Base-by-base conservation (phyloP, 1,140 invertebrate genomes). In the Penaeus indicus region DNA sequence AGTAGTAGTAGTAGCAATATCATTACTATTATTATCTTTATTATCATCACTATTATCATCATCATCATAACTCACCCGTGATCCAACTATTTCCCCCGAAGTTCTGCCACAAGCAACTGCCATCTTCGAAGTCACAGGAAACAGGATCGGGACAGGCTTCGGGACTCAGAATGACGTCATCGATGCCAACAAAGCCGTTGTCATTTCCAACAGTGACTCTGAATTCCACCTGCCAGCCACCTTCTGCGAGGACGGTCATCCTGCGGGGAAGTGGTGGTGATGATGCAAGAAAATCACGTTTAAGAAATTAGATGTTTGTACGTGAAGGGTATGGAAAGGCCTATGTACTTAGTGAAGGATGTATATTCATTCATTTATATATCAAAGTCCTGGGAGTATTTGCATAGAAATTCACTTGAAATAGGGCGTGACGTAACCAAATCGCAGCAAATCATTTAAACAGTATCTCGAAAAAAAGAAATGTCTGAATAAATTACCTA, bases 111-210 rank as follows among this genome's bases (percentile, higher is more conserved):
- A 90, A 80, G 42, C 89, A 90, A 42, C n/a, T 80, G 21, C 62
- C 64, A 21, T 54, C 83, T 32, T 90, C 89, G 60, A 90, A 90
- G 83, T 90, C 89, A 78, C 89, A 90, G 21, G 81, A 84, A 2
- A 86, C 81, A 1, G 82, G 85, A 82, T 42, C 47, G n/a, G 77
- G 84, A 62, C 89, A 90, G 16, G 82, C 77, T 0, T 42, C 69
- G 63, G 63, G 75, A 22, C 25, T 67, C 81, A 90, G 3, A 63
- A 64, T 81, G 21, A 88, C 32, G 75, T 90, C 89, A 80, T 90
- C 89, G 21, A 90, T 54, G 0, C 47, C 89, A 27, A 90, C 61
- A 79, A 88, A 79, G 38, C 81, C 81, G 27, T 27, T 64, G 42
- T 61, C 32, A 13, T n/a, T 19, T 18, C 64, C 60, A 60, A 84